Conservation (phyloP, 2,113 vertebrate genomes). For the Lanius ludovicianus region DNA sequence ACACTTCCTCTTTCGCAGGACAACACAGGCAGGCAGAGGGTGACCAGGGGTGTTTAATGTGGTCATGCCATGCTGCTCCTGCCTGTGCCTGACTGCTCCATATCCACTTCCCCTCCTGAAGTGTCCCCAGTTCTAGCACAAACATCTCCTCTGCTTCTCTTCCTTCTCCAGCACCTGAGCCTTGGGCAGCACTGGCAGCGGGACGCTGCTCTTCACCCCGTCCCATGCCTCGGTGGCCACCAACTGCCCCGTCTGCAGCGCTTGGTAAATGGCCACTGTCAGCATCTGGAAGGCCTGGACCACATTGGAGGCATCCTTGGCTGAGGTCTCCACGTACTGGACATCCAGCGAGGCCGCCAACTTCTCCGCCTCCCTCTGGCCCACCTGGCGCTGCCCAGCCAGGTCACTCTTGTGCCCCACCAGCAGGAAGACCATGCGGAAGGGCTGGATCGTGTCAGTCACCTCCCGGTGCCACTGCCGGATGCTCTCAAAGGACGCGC, state of each 20-base stretch:
- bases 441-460: slow-evolving; percentile 72
- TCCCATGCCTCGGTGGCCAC: slow-evolving; percentile 74
- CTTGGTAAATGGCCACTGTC: slow-evolving; percentile 71
- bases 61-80: fast-evolving
- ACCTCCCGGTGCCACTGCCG: slow-evolving; percentile 82
- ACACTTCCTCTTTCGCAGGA: neutral
- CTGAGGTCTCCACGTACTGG: slow-evolving; percentile 80
- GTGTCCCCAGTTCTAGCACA: neutral
- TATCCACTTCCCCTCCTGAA: neutral
- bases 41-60: neutral
- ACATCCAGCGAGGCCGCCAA: slow-evolving; percentile 71
- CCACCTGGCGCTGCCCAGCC: slow-evolving; percentile 65
- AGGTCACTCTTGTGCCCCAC: slow-evolving; percentile 85
- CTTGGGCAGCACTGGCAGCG: neutral
- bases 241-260: slow-evolving; percentile 68
- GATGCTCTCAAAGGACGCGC: slow-evolving; percentile 79
- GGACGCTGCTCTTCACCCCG: slow-evolving; percentile 74
- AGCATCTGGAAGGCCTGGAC: slow-evolving; percentile 75
- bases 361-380: slow-evolving; percentile 75
- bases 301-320: slow-evolving; percentile 78
- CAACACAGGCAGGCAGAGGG: neutral
- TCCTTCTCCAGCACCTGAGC: neutral
- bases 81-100: neutral
- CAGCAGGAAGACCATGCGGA: slow-evolving; percentile 77
- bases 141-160: slow-evolving; percentile 8